Percentiles rank a stretch among this genome's conserved stretches.
phyloP scores from a whole-genome alignment of 2,888 invertebrate species.

The Aleiodes leptofemur region DNA sequence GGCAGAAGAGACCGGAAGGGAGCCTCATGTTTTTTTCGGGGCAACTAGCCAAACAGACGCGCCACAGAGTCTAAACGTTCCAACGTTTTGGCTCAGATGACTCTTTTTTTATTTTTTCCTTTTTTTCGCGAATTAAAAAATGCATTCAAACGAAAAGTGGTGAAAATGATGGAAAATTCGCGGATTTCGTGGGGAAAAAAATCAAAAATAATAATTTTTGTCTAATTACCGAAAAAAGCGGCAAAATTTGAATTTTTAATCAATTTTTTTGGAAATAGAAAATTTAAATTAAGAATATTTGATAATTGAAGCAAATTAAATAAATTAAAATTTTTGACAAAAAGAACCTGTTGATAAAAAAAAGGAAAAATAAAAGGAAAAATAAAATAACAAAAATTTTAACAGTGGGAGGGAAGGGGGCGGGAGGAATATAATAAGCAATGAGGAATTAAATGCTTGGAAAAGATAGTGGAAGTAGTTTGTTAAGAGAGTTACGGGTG shows the following conservation, averaged over 20 bases:
- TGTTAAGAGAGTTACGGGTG: conserved; percentile 44
- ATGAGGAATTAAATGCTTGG: not conserved
- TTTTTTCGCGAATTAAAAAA: not conserved
- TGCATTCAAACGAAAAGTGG: not conserved
- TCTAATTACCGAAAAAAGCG: too few species aligned
- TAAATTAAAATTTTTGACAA: too few species aligned
- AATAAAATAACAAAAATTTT: too few species aligned
- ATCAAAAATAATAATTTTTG: too few species aligned
- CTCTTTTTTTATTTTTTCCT: conserved; percentile 3
- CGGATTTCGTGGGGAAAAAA: not conserved
- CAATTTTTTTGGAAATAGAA: too few species aligned
- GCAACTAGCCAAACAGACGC: conserved; percentile 49
- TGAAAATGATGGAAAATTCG: not conserved
- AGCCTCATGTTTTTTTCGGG: conserved; percentile 45
- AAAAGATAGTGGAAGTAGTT: conserved; percentile 8
- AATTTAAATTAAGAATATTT: too few species aligned
- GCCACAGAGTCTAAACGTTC: conserved; percentile 37
- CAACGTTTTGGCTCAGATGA: conserved; percentile 28
- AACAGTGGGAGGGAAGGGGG: too few species aligned
- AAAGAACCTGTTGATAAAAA: too few species aligned
- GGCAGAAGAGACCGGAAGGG: conserved; percentile 39
- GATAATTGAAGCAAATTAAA: too few species aligned
- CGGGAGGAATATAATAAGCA: not conserved
- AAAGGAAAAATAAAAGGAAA: too few species aligned
- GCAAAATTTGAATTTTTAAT: too few species aligned